Conservation (phyloP, 1,140 invertebrate species). For the Lordiphosa mommai region DNA sequence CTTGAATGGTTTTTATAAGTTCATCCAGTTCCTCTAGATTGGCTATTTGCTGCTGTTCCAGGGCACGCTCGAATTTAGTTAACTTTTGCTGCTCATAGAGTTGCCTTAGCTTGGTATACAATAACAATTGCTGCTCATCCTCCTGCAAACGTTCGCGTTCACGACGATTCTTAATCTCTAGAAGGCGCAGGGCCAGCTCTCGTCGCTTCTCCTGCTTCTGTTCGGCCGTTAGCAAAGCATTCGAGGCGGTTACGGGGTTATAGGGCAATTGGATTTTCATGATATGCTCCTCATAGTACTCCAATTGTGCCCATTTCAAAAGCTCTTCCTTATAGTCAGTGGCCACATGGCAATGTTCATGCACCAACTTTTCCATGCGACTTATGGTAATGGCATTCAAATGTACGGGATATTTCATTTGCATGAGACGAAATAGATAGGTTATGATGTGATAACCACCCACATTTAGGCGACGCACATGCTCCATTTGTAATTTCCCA, state of each 20-base stretch:
- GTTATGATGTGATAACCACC: constrained; percentile 92
- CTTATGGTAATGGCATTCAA: constrained; percentile 91
- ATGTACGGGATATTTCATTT: constrained; percentile 96
- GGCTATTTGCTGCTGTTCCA: constrained; percentile 83
- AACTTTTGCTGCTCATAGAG: constrained; percentile 60
- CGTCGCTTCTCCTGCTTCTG: constrained; percentile 92
- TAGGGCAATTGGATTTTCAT: constrained; percentile 92
- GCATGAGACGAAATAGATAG: constrained; percentile 93
- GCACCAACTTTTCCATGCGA: constrained; percentile 92
- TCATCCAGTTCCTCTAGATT: constrained; percentile 82
- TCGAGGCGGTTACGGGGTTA: constrained; percentile 54
- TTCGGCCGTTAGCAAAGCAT: constrained; percentile 84
- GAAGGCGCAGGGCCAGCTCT: constrained; percentile 88
- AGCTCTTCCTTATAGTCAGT: constrained; percentile 90
- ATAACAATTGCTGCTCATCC: constrained; percentile 92
- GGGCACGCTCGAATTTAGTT: constrained; percentile 80
- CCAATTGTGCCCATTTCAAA: constrained; percentile 88
- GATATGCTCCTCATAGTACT: constrained; percentile 92
- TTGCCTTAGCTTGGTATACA: constrained; percentile 84
- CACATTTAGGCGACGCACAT: constrained; percentile 91
- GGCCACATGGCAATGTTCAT: constrained; percentile 89
- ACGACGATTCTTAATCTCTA: constrained; percentile 91
- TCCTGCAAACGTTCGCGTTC: constrained; percentile 90
- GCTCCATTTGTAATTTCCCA: constrained; percentile 85
- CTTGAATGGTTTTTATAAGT: constrained; percentile 87